These are phyloP conservation scores for Neolamprologus brichardi DNA, from an alignment of 2,113 vertebrate species.

Conservation along the genomic window DNA sequence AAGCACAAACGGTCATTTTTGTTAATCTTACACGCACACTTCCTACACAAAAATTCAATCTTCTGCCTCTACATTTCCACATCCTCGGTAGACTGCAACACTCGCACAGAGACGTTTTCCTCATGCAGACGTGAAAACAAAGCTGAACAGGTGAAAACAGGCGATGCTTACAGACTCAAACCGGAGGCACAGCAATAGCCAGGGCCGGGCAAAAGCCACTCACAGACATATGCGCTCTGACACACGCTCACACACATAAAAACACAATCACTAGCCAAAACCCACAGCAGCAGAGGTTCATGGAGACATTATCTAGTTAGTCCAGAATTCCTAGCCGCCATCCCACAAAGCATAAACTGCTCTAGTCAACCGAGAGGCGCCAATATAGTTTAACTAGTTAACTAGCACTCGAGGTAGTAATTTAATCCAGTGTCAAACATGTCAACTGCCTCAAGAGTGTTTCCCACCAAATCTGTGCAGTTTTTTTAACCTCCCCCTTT, in stretches of 20 bases:
- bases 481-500: neutral
- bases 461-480: neutral
- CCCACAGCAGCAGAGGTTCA: neutral
- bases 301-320: neutral
- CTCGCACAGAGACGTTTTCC: constrained; percentile 2
- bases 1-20: neutral
- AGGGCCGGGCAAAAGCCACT: neutral
- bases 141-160: constrained; percentile 6
- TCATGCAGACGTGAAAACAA: constrained; percentile 35
- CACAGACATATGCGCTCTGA: neutral
- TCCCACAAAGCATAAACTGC: neutral
- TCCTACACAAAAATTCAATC: neutral
- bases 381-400: neutral
- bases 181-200: constrained; percentile 1
- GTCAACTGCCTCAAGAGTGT: neutral
- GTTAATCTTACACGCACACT: neutral
- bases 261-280: neutral
- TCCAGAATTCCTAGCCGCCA: neutral
- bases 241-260: neutral
- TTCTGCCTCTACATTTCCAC: neutral
- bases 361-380: neutral
- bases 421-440: neutral
- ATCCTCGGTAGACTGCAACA: constrained; percentile 18
- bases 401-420: neutral
- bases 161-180: neutral